phyloP scores from a whole-genome alignment of 2,113 vertebrate species.

The Aramus guarauna region DNA sequence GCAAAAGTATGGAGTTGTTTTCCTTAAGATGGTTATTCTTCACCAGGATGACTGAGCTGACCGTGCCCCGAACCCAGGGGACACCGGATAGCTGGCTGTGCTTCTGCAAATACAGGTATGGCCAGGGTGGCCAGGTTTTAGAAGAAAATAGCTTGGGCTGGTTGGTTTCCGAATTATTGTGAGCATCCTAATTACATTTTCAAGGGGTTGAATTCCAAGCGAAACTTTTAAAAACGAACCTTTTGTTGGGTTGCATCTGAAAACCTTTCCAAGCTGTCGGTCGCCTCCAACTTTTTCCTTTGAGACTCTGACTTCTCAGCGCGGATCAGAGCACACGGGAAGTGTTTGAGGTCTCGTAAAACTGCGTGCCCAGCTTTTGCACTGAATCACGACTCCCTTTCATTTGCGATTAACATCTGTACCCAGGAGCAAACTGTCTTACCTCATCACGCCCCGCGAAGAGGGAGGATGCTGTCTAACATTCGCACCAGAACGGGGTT shows the following conservation, averaged over 20 bases:
- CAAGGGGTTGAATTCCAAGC: background rate
- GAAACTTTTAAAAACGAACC: background rate
- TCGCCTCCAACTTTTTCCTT: background rate
- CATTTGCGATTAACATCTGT: background rate
- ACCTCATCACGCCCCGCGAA: background rate
- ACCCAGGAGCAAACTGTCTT: conserved; percentile 1
- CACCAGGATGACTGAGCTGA: background rate
- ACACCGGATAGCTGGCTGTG: rapidly evolving
- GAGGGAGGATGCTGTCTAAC: background rate
- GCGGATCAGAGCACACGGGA: background rate
- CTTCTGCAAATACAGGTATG: rapidly evolving
- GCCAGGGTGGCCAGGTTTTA: background rate
- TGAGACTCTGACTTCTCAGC: background rate
- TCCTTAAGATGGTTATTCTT: background rate
- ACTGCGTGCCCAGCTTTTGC: background rate
- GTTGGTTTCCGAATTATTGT: background rate
- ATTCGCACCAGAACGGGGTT: background rate
- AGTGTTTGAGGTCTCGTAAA: background rate
- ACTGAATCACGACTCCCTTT: background rate
- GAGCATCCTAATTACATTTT: background rate
- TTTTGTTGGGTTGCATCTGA: background rate
- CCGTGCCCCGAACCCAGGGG: rapidly evolving
- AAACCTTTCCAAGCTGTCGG: background rate
- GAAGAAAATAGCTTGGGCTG: too few species aligned
- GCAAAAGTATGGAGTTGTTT: background rate